Base-by-base conservation (phyloP, 2,888 invertebrate genomes). In the Pomacea canaliculata region DNA sequence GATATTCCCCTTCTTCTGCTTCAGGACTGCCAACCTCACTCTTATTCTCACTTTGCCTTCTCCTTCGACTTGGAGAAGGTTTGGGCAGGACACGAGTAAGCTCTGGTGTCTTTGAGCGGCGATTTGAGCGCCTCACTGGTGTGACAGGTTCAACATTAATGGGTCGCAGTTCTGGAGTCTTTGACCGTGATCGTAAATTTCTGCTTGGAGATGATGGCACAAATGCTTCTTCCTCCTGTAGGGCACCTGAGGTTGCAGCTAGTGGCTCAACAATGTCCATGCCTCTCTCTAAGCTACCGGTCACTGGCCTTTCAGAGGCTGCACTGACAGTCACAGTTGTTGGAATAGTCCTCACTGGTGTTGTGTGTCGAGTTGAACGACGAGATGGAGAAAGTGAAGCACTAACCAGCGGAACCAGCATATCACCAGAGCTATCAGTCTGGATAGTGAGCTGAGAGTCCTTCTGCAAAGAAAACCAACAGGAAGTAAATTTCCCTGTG, bases 71-170 rank as follows among this genome's bases (percentile, higher is more conserved):
- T 65, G 60, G 27, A 23, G 37, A 51, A 59, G 60, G 68, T 63
- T 63, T n/a, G 19, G n/a, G 12, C 12, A 27, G 10, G 10, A 63
- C 19, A 12, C 19, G 63, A 23, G 27, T n/a, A 16, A 19, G n/a
- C 19, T 66, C 70, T 62, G 71, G 23, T 9, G 75, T 70, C 59
- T 67, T 37, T n/a, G 65, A 76, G 19, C 19, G 73, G n/a, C 66
- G 65, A n/a, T 46, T 60, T 16, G 78, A 77, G 46, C 70, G 76
- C 46, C 76, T 71, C 19, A 72, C 73, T 9, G 79, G 78, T n/a
- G 79, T 76, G 19, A 76, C 65, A 37, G 62, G 75, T 51, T 78
- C 78, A 63, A 66, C 9, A 51, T n/a, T 23, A 1, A 56, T 46
- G 19, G 60, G 56, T 63, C 27, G 10, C 46, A 67, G 75, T 46